Evolutionary conservation across 2,888 invertebrate genomes (phyloP).

Genomic region (Parnassius apollo): DNA sequence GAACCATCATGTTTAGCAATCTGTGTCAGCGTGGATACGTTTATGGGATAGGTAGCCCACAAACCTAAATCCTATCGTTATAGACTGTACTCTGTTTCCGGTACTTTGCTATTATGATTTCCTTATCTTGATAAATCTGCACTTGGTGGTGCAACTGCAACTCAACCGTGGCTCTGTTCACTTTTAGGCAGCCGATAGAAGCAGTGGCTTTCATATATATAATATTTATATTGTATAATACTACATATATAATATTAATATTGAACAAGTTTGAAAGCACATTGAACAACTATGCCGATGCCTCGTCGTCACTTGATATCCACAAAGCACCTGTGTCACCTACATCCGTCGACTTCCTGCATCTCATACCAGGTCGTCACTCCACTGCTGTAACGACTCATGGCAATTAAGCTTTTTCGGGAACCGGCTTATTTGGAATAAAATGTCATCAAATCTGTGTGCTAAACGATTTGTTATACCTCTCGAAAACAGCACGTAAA

Average conservation of each 20-base stretch:
- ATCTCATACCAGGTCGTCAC: too few species aligned
- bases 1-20: slow-evolving; percentile 20
- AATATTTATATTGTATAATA: too few species aligned
- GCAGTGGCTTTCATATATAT: background rate
- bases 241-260: background rate
- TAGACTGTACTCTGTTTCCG: slow-evolving; percentile 50
- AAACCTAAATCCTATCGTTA: slow-evolving; percentile 57
- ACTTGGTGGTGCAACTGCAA: slow-evolving; percentile 5
- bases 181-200: background rate
- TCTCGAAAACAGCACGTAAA: too few species aligned
- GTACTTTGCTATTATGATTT: slow-evolving; percentile 34
- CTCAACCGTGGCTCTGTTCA: background rate
- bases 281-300: too few species aligned
- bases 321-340: too few species aligned
- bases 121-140: slow-evolving; percentile 25
- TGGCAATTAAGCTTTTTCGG: too few species aligned
- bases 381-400: too few species aligned
- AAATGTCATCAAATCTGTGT: too few species aligned
- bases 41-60: slow-evolving; percentile 50
- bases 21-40: slow-evolving; percentile 33
- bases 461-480: too few species aligned
- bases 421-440: too few species aligned
- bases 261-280: background rate
- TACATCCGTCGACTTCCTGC: too few species aligned
- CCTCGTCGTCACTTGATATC: too few species aligned